Base-by-base conservation (phyloP, 1,140 invertebrate genomes). In the Drosophila burlai region DNA sequence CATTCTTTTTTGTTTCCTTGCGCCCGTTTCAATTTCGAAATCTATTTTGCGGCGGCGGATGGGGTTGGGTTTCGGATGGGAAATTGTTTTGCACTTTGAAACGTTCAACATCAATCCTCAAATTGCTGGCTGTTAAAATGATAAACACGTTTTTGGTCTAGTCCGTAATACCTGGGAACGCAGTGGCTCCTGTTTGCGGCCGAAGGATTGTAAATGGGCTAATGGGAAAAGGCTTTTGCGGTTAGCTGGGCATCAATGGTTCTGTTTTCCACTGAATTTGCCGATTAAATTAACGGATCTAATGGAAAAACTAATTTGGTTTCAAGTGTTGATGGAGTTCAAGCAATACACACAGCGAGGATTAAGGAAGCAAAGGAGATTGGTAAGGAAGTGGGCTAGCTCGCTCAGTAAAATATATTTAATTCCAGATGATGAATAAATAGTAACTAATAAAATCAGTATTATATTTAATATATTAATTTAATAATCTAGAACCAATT, bases 11-110 rank as follows among this genome's bases (percentile, higher is more conserved):
- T 34, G 54, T 40, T n/a, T 57, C 45, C 31, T 24, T 49, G 43
- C 64, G 43, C 59, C 73, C 76, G 71, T 75, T 77, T 84, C 73
- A 80, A 77, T 84, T 77, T 78, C 62, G 46, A 80, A 80, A 80
- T 73, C 43, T 62, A 73, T 71, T 73, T 38, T 69, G 29, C 16
- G 65, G 36, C 66, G 16, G 7, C 7, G 34, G 10, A n/a, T 34
- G 6, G 50, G n/a, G 29, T 34, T 34, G 5, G 16, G 49, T 13
- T 8, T n/a, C 11, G 29, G n/a, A 11, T 34, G 21, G 66, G 29
- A 73, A 73, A 73, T 73, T 72, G 69, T 73, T 71, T 71, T 71
- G 66, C 45, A 73, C 69, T 73, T 73, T 72, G 49, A 78, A 78
- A 63, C 71, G 50, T 46, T 78, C 73, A 55, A 67, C 52, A 69